These are phyloP conservation scores for Megaceryle torquata DNA, from an alignment of 2,113 vertebrate genomes.

Conservation along the genomic window DNA sequence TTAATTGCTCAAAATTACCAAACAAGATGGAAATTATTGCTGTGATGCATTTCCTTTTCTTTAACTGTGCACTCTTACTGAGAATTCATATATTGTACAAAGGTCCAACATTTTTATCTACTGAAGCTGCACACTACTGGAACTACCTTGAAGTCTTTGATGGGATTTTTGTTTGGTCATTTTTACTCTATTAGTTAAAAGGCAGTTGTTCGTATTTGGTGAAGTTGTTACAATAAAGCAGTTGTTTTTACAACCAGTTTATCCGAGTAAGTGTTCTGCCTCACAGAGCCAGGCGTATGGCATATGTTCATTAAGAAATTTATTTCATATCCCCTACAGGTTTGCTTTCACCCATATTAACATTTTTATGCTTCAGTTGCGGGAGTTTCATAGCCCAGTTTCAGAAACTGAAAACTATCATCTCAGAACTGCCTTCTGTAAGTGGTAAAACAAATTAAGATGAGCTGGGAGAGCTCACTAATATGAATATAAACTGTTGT, in stretches of 20 bases:
- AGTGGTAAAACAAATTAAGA: neutral
- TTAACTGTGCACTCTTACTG: neutral
- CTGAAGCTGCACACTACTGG: neutral
- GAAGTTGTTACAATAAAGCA: neutral
- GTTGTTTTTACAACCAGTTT: neutral
- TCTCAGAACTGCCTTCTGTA: neutral
- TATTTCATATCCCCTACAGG: neutral
- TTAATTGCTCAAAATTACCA: neutral
- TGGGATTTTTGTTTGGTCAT: neutral
- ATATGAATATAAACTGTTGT: neutral
- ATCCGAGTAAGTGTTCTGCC: neutral
- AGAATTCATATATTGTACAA: neutral
- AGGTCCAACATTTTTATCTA: neutral
- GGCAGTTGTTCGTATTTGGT: neutral
- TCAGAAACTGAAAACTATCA: neutral
- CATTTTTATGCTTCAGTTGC: neutral
- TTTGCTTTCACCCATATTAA: neutral
- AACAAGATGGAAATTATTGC: neutral
- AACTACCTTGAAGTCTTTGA: neutral
- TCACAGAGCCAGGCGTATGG: neutral
- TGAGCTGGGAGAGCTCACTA: neutral
- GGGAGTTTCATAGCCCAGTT: neutral
- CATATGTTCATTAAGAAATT: neutral
- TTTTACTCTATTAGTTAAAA: neutral
- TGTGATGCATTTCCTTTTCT: neutral